Evolutionary conservation across 2,113 vertebrate genomes (phyloP).

Genomic region (Eretmodus cyanostictus): DNA sequence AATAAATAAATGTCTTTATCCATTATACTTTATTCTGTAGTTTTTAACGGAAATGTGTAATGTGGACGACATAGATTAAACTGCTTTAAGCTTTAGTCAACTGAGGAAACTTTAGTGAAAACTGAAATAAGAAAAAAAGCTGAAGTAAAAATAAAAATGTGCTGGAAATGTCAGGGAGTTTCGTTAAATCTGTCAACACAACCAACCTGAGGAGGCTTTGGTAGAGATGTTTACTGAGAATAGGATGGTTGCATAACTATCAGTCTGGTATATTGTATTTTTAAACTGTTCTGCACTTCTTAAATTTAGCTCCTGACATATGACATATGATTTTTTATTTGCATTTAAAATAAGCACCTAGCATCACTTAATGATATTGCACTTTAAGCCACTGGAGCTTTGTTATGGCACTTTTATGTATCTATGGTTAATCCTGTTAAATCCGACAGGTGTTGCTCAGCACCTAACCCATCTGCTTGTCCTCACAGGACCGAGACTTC

Average conservation of each 20-base stretch:
- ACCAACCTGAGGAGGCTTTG: not conserved
- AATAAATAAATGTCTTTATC: not conserved
- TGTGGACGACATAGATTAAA: not conserved
- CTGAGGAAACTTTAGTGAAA: not conserved
- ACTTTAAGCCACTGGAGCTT: not conserved
- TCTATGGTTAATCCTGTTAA: not conserved
- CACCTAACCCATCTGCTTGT: not conserved
- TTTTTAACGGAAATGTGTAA: not conserved
- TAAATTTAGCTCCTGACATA: not conserved
- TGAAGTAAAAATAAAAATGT: not conserved
- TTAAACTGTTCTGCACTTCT: not conserved
- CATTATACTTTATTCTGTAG: not conserved
- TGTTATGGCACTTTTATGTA: not conserved
- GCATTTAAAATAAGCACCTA: not conserved
- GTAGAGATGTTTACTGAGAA: not conserved
- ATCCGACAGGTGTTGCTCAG: not conserved
- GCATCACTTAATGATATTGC: not conserved
- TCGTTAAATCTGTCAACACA: not conserved
- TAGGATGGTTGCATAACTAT: not conserved
- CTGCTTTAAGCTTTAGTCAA: not conserved
- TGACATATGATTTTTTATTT: not conserved
- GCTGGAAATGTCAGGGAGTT: not conserved
- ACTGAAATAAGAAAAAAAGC: not conserved
- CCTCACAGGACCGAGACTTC: slow-evolving; percentile 63
- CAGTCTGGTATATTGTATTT: not conserved